Evolutionary conservation across 2,797 vertebrate species (phyloP).

Genomic region (Rhinophrynus dorsalis): DNA sequence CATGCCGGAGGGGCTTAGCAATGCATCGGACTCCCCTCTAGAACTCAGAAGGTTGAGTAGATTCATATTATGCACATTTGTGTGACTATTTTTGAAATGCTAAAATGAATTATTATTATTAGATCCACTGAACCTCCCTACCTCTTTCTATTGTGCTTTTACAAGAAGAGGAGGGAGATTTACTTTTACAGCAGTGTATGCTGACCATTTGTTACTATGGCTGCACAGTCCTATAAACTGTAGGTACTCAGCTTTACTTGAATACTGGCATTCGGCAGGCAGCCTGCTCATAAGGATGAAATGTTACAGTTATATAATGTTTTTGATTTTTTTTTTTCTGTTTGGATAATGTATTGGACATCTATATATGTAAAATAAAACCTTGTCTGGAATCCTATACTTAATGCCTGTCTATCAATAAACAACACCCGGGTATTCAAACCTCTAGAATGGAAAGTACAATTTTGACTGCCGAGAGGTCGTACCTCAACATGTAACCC

Average conservation of each 20-base stretch:
- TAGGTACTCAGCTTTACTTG: constrained; percentile 7
- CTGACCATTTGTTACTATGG: not conserved
- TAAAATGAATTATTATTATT: not conserved
- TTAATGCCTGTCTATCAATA: not conserved
- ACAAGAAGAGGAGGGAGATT: not conserved
- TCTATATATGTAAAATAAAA: not conserved
- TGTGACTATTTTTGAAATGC: not conserved
- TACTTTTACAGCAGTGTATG: not conserved
- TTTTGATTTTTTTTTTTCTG: too few relatives aligned
- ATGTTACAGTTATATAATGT: not conserved
- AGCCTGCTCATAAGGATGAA: not conserved
- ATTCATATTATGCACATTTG: too few relatives aligned
- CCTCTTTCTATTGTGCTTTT: not conserved
- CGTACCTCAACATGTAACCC: too few relatives aligned
- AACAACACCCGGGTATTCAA: not conserved
- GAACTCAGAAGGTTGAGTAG: too few relatives aligned
- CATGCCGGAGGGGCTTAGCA: not conserved
- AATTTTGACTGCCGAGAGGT: too few relatives aligned
- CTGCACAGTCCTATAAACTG: not conserved
- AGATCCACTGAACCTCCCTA: not conserved
- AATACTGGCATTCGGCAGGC: not conserved
- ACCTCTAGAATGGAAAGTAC: too few relatives aligned
- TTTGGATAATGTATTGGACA: not conserved
- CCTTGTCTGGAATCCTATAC: not conserved
- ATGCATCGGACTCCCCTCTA: not conserved